Evolutionary conservation across 1,140 invertebrate genomes (phyloP).

Genomic region (Conopomorpha cramerella): DNA sequence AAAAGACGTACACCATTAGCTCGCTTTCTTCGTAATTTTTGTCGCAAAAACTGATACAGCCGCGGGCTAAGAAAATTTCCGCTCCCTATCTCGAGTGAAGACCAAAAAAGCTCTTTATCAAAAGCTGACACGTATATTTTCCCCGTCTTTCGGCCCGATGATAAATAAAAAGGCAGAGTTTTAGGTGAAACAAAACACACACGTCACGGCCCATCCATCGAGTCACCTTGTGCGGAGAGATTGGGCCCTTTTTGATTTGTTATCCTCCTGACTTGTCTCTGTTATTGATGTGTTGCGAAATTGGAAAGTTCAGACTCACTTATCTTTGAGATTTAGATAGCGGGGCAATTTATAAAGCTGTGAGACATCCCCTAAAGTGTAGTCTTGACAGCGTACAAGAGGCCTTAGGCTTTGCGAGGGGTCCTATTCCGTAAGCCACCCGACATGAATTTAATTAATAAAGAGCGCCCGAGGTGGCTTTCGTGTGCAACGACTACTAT

Average conservation of each 20-base stretch:
- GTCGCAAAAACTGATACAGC: too few relatives aligned
- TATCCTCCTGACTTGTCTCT: constrained; percentile 33
- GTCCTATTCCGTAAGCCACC: too few relatives aligned
- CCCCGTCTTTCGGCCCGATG: not conserved
- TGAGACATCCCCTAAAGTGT: constrained; percentile 36
- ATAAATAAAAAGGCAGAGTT: not conserved
- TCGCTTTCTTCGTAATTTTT: not conserved
- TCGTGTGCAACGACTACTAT: too few relatives aligned
- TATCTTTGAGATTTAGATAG: constrained; percentile 58
- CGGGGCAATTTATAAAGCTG: constrained; percentile 51
- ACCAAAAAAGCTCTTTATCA: too few relatives aligned
- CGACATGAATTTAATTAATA: too few relatives aligned
- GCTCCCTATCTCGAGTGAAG: too few relatives aligned
- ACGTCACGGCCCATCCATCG: constrained; percentile 14
- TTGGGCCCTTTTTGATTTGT: constrained; percentile 47
- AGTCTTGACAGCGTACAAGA: constrained; percentile 24
- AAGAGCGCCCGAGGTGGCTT: too few relatives aligned
- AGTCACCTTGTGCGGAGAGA: not conserved
- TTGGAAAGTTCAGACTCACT: constrained; percentile 55
- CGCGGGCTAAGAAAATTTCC: too few relatives aligned
- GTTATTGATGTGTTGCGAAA: constrained; percentile 57
- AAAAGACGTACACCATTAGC: too few relatives aligned
- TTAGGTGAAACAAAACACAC: constrained; percentile 4
- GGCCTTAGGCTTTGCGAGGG: constrained; percentile 14
- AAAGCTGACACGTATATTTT: not conserved